Percentiles rank a stretch among this genome's conserved stretches.
Evolutionary conservation across 2,797 vertebrate species (phyloP).

Genomic region (Lithobates pipiens): DNA sequence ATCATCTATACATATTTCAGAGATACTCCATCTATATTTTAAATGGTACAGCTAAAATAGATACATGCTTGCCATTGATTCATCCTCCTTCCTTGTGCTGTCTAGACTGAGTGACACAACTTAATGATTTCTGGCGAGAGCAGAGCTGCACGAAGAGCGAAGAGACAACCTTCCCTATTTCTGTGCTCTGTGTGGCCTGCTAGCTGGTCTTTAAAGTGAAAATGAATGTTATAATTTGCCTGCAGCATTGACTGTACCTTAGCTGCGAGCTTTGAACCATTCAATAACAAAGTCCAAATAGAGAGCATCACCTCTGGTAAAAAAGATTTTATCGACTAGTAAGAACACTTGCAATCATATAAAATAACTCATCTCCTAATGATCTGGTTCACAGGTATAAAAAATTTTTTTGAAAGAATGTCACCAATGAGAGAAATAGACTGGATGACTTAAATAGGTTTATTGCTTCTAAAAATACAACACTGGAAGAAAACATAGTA

Average conservation of each 20-base stretch:
- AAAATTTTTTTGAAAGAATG: not conserved
- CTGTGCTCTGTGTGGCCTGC: not conserved
- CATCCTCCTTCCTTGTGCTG: not conserved
- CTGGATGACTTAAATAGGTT: not conserved
- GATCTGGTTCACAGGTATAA: not conserved
- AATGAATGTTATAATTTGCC: conserved; percentile 26
- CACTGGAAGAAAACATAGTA: not conserved
- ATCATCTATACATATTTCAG: not conserved
- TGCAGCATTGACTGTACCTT: conserved; percentile 8
- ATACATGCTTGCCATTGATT: not conserved
- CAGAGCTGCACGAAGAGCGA: not conserved
- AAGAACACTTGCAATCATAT: conserved; percentile 16
- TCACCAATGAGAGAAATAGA: conserved; percentile 2
- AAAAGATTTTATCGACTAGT: conserved; percentile 16
- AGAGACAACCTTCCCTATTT: conserved; percentile 1
- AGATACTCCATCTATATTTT: not conserved
- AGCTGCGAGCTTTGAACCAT: conserved; percentile 20
- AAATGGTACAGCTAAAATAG: not conserved
- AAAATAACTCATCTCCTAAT: conserved; percentile 1
- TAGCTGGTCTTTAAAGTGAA: conserved; percentile 17
- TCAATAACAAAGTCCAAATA: conserved; percentile 14
- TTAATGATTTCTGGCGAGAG: conserved; percentile 12
- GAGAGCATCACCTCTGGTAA: conserved; percentile 1
- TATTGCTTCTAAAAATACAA: not conserved
- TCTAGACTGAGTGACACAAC: conserved; percentile 15